Evolutionary conservation across 2,113 vertebrate genomes (phyloP).

Genomic region (Mormoops blainvillei): DNA sequence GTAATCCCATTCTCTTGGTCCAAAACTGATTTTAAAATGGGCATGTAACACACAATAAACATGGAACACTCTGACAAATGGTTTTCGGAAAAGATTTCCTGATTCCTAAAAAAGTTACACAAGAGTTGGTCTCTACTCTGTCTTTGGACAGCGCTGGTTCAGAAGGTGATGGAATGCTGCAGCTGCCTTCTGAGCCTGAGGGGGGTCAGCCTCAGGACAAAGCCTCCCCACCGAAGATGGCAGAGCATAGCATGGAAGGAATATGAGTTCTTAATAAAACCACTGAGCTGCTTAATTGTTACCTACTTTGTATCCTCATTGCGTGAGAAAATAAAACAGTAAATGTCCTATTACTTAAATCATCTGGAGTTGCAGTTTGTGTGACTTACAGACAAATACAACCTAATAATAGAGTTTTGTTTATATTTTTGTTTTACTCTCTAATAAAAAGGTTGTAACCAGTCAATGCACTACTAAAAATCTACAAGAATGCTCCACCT

Average conservation of each 20-base stretch:
- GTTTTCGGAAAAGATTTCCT: neutral
- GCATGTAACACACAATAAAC: neutral
- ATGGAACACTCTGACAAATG: neutral
- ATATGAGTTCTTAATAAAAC: neutral
- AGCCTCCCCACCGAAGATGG: neutral
- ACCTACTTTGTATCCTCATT: neutral
- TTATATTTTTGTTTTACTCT: neutral
- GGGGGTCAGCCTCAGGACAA: neutral
- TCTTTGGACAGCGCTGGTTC: neutral
- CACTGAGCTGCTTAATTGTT: neutral
- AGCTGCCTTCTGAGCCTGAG: neutral
- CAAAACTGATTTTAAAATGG: neutral
- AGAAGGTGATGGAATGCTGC: neutral
- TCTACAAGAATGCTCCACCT: neutral
- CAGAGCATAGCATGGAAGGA: neutral
- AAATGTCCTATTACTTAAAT: neutral
- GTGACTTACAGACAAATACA: neutral
- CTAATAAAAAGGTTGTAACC: neutral
- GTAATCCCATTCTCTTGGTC: neutral
- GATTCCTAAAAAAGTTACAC: neutral
- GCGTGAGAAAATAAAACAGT: neutral
- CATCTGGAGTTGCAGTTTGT: neutral
- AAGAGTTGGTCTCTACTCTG: neutral
- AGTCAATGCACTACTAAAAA: neutral
- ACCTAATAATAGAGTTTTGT: neutral